These are phyloP conservation scores for Scaptomyza graminum DNA, from an alignment of 1,140 invertebrate species.

Conservation along the genomic window DNA sequence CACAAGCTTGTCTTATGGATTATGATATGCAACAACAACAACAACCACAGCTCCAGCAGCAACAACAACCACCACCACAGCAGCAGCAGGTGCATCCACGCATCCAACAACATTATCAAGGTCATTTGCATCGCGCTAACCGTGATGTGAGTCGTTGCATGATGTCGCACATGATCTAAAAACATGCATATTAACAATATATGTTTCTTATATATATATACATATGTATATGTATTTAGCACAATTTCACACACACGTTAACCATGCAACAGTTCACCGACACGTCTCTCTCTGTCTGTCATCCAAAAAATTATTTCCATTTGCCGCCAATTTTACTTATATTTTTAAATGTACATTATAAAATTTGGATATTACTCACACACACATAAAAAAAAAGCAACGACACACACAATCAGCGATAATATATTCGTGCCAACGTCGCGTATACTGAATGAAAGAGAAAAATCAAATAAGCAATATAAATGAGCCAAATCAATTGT, in stretches of 20 bases:
- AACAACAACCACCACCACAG: slow-evolving; percentile 39
- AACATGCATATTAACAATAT: slow-evolving; percentile 26
- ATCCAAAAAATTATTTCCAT: slow-evolving; percentile 28
- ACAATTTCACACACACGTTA: slow-evolving; percentile 14
- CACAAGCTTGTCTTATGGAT: slow-evolving; percentile 77
- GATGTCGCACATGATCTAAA: slow-evolving; percentile 83
- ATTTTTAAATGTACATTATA: slow-evolving; percentile 35
- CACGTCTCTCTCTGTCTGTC: slow-evolving; percentile 43
- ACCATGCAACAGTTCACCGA: slow-evolving; percentile 50
- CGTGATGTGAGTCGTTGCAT: slow-evolving; percentile 84
- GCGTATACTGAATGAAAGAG: slow-evolving; percentile 44
- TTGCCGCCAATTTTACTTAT: slow-evolving; percentile 24
- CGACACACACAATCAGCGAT: background rate
- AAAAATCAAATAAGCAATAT: slow-evolving; percentile 37
- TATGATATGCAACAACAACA: slow-evolving; percentile 53
- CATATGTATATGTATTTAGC: slow-evolving; percentile 28
- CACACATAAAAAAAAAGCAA: background rate
- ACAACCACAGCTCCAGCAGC: slow-evolving; percentile 41
- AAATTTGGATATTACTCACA: slow-evolving; percentile 43
- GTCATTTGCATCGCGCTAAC: slow-evolving; percentile 83
- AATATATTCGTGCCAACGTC: slow-evolving; percentile 24
- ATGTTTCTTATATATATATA: background rate
- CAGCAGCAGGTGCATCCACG: slow-evolving; percentile 53
- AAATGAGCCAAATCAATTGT: slow-evolving; percentile 52
- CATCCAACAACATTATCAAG: slow-evolving; percentile 79